phyloP scores from a whole-genome alignment of 1,140 invertebrate species.

The Atta colombica region DNA sequence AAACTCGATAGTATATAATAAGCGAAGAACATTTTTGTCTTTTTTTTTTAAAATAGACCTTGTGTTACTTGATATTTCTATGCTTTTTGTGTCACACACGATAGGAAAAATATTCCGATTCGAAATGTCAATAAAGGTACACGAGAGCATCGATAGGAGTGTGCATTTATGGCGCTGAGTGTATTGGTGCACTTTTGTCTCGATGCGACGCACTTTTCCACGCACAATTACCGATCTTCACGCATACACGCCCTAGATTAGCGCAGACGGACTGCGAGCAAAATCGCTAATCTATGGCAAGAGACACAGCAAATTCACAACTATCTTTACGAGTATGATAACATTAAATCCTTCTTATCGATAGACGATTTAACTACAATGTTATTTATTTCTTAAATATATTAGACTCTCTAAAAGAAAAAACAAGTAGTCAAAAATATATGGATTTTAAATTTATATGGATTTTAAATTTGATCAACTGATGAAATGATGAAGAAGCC shows the following conservation, averaged over 20 bases:
- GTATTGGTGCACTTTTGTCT: slow-evolving; percentile 59
- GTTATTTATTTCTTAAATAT: not conserved
- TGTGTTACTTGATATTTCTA: not conserved
- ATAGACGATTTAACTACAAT: not conserved
- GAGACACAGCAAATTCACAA: slow-evolving; percentile 14
- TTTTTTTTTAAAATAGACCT: not conserved
- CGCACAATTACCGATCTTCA: slow-evolving; percentile 74
- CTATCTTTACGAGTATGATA: not conserved
- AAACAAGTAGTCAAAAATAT: not conserved
- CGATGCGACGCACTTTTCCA: slow-evolving; percentile 64
- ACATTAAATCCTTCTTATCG: not conserved
- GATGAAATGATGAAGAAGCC: not conserved
- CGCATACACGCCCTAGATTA: slow-evolving; percentile 55
- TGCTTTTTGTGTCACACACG: not conserved
- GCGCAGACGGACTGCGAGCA: slow-evolving; percentile 36
- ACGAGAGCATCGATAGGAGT: slow-evolving; percentile 27
- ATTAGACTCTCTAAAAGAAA: not conserved
- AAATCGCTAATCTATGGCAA: slow-evolving; percentile 38
- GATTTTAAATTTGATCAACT: not conserved
- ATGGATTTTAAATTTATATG: not conserved
- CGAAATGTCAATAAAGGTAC: slow-evolving; percentile 50
- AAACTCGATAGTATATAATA: not conserved
- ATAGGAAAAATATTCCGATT: not conserved
- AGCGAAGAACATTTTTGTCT: not conserved
- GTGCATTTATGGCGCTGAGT: slow-evolving; percentile 9